Base-by-base conservation (phyloP, 2,113 vertebrate genomes). In the Pteronura brasiliensis region DNA sequence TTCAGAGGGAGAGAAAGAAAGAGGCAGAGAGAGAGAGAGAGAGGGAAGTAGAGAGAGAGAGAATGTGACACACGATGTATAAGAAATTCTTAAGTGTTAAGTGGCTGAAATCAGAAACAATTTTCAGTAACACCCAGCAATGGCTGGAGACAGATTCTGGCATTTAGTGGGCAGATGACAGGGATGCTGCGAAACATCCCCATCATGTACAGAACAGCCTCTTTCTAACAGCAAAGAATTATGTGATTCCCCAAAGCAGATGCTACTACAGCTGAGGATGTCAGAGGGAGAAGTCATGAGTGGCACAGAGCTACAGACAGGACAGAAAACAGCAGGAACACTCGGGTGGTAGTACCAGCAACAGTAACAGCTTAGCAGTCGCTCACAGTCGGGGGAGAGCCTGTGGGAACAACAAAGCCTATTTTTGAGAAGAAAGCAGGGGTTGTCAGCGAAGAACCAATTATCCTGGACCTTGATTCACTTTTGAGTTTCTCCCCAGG, bases 231-330 rank as follows among this genome's bases (percentile, higher is more conserved):
- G 23, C 6, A 65, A 12, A 82, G 25, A 69, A 71, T 55, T n/a
- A 29, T 65, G 44, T 11, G 80, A 13, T 10, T 44, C 76, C 80
- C 81, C n/a, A 74, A 93, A 47, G 3, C 23, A 39, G 36, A 13
- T n/a, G 15, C 0, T 47, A n/a, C 14, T 1, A 0, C 6, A 1
- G 4, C 29, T 47, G 57, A 49, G 10, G 4, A 61, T 13, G 52
- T 69, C 88, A 71, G 29, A 55, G n/a, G 42, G 31, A 52, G 17
- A 59, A 72, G 15, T 14, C 69, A 4, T 23, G 21, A 59, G 17
- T 61, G 61, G 76, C 2, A 5, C 39, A 80, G 49, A 88, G n/a
- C 11, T 17, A n/a, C 13, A 7, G 8, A 39, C 17, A 80, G 34
- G 55, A 61, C 20, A 36, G 34, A 29, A 29, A 18, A 36, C 2